These are phyloP conservation scores for Xestia sexstrigata DNA, from an alignment of 2,888 invertebrate species.

Conservation along the genomic window DNA sequence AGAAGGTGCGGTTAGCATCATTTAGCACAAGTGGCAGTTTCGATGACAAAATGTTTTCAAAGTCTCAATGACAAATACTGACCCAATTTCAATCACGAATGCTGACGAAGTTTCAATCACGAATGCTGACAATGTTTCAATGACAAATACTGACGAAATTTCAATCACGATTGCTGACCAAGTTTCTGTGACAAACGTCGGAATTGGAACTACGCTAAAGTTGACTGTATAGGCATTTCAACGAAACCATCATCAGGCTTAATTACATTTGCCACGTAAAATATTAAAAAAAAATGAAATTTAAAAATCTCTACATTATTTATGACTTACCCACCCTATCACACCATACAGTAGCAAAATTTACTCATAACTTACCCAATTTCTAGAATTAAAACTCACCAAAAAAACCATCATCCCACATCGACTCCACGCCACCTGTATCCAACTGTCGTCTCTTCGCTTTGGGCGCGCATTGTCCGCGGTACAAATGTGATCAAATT, in stretches of 20 bases:
- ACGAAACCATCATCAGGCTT: not conserved
- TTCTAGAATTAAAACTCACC: not conserved
- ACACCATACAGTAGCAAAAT: not conserved
- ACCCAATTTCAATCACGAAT: not conserved
- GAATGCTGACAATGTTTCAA: not conserved
- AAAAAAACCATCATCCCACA: not conserved
- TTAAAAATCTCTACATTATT: not conserved
- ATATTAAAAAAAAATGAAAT: not conserved
- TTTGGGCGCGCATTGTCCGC: slow-evolving; percentile 88
- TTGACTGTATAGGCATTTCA: not conserved
- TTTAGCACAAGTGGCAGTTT: not conserved
- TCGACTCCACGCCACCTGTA: slow-evolving; percentile 72
- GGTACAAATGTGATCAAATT: slow-evolving; percentile 91
- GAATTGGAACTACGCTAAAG: not conserved
- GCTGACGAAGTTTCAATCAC: not conserved
- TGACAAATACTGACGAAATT: not conserved
- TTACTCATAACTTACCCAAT: not conserved
- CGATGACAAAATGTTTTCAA: not conserved
- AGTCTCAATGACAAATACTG: not conserved
- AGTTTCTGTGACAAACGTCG: not conserved
- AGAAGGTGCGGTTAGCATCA: not conserved
- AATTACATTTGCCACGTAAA: not conserved
- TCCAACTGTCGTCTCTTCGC: slow-evolving; percentile 83
- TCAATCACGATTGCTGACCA: not conserved
- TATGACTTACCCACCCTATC: not conserved